Base-by-base conservation (phyloP, 2,797 vertebrate genomes). In the Falco concolor region DNA sequence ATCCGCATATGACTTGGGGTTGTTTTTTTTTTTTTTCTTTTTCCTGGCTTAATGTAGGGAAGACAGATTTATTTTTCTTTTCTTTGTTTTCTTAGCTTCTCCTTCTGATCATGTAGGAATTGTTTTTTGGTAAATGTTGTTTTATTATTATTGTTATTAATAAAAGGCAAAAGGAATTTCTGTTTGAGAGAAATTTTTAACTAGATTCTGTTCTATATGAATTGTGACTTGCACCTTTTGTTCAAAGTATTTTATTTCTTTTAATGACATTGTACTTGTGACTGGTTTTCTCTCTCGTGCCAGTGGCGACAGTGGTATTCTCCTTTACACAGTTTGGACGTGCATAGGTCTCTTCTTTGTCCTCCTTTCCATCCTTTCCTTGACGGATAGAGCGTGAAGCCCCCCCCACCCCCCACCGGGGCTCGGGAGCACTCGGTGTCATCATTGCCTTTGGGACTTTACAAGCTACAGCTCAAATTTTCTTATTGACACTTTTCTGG, bases 151-250 rank as follows among this genome's bases (percentile, higher is more conserved):
- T 98, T 98, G 98, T 98, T 98, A 97, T 97, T 97, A 98, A 97
- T 97, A 98, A 98, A 97, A 98, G 97, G 97, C 97, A 95, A 98
- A 98, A 98, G 93, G 97, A 97, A 97, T 98, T 97, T 98, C 97
- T 98, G 98, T 99, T 98, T 98, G 97, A 98, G 98, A 98, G 97
- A 97, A 98, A 95, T 98, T 96, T 97, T 96, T 96, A 96, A 95
- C 94, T 95, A 95, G 97, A 92, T 96, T 98, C 97, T 97, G 95
- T 98, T 98, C 97, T 97, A 88, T 98, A 98, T 96, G 97, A 98
- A 98, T 97, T 98, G 98, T 98, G 98, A 98, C 98, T 98, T 98
- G 98, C 98, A 99, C 98, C 99, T 99, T 99, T 64, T 93, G 97
- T 98, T 98, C 96, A 85, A 96, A 97, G 97, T 95, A 79, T 98